A percentile compares a stretch with the other conserved stretches of the same genome.
Evolutionary conservation across 35 echinoderm and acorn worm genomes (phyloP).

Genomic region (Lytechinus variegatus): DNA sequence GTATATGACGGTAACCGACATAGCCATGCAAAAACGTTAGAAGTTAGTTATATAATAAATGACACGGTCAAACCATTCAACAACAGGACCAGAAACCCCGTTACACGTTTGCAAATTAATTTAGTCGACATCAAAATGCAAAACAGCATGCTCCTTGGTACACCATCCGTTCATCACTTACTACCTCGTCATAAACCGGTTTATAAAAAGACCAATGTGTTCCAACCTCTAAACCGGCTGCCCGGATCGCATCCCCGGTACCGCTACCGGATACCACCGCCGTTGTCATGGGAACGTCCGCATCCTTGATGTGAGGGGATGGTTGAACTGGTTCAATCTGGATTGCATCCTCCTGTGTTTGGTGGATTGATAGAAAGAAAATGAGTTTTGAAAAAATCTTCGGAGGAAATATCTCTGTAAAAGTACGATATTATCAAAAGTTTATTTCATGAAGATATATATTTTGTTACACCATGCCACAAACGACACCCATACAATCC

Average conservation of each 20-base stretch:
- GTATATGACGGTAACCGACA: no score
- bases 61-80: no score
- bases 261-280: not conserved
- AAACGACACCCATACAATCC: no score
- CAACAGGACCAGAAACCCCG: not conserved
- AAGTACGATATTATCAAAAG: no score
- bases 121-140: not conserved
- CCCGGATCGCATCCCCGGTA: not conserved
- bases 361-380: not conserved
- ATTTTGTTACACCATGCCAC: no score
- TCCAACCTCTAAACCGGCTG: conserved; percentile 36
- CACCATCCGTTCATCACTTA: not conserved
- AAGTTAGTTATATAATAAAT: no score
- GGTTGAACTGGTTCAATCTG: not conserved
- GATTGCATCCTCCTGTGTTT: not conserved
- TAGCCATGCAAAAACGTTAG: no score
- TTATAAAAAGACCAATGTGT: conserved; percentile 46
- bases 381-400: not conserved
- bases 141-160: not conserved
- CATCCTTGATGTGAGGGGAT: not conserved
- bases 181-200: conserved; percentile 32
- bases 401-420: no score
- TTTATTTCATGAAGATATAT: no score
- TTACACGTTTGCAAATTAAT: not conserved
- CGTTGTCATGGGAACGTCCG: not conserved